These are phyloP conservation scores for Calosoma granatense DNA, from an alignment of 1,140 invertebrate genomes.

Conservation along the genomic window DNA sequence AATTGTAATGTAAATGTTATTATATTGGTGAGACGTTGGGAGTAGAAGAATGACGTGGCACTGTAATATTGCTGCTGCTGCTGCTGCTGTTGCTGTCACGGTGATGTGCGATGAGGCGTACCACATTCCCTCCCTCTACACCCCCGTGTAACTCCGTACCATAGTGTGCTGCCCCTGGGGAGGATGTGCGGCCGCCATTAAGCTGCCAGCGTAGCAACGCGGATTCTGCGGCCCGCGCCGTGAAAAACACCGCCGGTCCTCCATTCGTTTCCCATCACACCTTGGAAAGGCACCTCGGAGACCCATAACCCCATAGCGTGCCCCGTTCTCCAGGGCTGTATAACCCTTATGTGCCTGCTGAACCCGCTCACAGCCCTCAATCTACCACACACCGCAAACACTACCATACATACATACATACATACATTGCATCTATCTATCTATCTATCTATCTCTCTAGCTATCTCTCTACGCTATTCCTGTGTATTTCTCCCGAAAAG, in stretches of 20 bases:
- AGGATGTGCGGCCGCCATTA: slow-evolving; percentile 5
- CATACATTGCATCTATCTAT: too few species aligned
- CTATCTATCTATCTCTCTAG: too few species aligned
- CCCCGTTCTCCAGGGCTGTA: slow-evolving; percentile 27
- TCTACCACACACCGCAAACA: background rate
- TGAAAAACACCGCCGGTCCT: slow-evolving; percentile 26
- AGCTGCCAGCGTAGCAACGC: slow-evolving; percentile 13
- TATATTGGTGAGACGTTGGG: too few species aligned
- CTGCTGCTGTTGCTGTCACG: slow-evolving; percentile 14
- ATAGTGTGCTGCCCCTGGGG: slow-evolving; percentile 10
- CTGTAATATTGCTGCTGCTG: too few species aligned
- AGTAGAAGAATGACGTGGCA: too few species aligned
- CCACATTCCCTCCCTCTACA: slow-evolving; percentile 14
- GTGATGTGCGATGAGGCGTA: slow-evolving; percentile 16
- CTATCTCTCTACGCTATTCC: too few species aligned
- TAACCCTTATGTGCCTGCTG: slow-evolving; percentile 34
- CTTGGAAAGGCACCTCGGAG: slow-evolving; percentile 29
- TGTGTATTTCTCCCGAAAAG: background rate
- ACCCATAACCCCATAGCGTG: slow-evolving; percentile 33
- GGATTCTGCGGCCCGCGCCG: slow-evolving; percentile 25
- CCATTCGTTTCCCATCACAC: slow-evolving; percentile 33
- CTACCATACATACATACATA: background rate
- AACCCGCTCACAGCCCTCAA: too few species aligned
- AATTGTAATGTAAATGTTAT: too few species aligned
- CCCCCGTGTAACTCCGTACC: slow-evolving; percentile 18